phyloP scores from a whole-genome alignment of 2,113 vertebrate species.

The Oryzias woworae region DNA sequence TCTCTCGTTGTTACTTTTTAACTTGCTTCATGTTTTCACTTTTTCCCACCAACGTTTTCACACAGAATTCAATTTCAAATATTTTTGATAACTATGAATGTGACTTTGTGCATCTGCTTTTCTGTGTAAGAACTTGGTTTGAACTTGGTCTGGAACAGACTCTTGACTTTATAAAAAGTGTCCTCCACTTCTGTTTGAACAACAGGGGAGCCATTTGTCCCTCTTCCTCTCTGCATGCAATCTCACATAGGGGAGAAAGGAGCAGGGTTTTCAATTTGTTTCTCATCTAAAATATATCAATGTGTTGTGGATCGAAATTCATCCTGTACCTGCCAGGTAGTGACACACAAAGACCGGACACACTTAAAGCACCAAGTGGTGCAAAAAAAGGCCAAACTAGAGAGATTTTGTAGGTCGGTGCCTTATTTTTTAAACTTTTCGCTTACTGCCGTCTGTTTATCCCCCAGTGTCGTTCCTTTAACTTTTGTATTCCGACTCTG shows the following conservation, averaged over 20 bases:
- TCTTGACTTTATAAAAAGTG: constrained; percentile 28
- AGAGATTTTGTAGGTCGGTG: constrained; percentile 43
- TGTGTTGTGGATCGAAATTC: constrained; percentile 66
- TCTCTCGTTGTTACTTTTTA: constrained; percentile 1
- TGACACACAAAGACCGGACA: constrained; percentile 8
- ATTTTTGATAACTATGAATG: not conserved
- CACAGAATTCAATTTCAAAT: not conserved
- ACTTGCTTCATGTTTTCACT: constrained; percentile 1
- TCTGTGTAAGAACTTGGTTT: not conserved
- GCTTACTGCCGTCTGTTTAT: constrained; percentile 29
- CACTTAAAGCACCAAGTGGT: constrained; percentile 17
- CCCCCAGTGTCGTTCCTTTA: constrained; percentile 22
- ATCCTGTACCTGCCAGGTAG: constrained; percentile 49
- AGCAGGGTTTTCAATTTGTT: constrained; percentile 77
- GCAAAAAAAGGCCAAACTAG: constrained; percentile 10
- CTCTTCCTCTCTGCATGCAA: constrained; percentile 4
- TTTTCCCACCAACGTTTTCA: not conserved
- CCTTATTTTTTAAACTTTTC: constrained; percentile 40
- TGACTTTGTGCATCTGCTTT: constrained; percentile 9
- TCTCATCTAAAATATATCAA: constrained; percentile 76
- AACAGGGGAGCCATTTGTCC: constrained; percentile 25
- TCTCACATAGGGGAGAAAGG: constrained; percentile 38
- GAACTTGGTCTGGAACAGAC: constrained; percentile 19
- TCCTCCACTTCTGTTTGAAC: constrained; percentile 15
- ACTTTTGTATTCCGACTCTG: constrained; percentile 11